Conservation (phyloP, 2,888 invertebrate genomes). For the Danaus chrysippus region DNA sequence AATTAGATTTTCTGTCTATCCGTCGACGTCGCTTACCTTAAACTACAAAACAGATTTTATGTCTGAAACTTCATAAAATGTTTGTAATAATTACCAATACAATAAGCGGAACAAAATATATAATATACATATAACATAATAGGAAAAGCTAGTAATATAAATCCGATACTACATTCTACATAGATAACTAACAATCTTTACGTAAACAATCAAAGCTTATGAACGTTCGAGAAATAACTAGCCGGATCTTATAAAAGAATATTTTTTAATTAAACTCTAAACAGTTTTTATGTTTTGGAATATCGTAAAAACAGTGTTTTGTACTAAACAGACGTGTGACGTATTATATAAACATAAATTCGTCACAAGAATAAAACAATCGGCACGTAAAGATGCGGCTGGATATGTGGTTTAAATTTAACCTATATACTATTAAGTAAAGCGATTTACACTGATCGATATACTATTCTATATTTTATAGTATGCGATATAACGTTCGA, state of each 20-base stretch:
- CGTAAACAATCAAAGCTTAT: neutral
- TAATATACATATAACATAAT: no score
- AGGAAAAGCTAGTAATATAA: no score
- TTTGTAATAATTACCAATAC: no score
- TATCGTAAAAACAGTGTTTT: neutral
- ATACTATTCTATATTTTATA: no score
- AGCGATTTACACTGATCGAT: no score
- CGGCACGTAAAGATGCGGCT: slow-evolving; percentile 12
- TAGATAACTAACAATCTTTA: neutral
- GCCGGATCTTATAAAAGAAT: neutral
- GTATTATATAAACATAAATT: slow-evolving; percentile 39
- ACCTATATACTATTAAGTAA: slow-evolving; percentile 5
- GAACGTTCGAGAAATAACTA: neutral
- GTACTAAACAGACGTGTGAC: slow-evolving; percentile 33
- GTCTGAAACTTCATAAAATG: no score
- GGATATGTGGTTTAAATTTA: slow-evolving; percentile 6
- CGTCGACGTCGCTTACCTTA: no score
- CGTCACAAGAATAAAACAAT: slow-evolving; percentile 40
- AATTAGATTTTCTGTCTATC: no score
- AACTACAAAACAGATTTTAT: no score
- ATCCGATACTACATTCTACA: neutral
- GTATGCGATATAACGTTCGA: no score
- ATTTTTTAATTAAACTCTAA: slow-evolving; percentile 5
- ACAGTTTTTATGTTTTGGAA: slow-evolving; percentile 3
- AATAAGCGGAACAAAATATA: no score